phyloP scores from a whole-genome alignment of 2,113 vertebrate species.

The Megaleporinus macrocephalus region DNA sequence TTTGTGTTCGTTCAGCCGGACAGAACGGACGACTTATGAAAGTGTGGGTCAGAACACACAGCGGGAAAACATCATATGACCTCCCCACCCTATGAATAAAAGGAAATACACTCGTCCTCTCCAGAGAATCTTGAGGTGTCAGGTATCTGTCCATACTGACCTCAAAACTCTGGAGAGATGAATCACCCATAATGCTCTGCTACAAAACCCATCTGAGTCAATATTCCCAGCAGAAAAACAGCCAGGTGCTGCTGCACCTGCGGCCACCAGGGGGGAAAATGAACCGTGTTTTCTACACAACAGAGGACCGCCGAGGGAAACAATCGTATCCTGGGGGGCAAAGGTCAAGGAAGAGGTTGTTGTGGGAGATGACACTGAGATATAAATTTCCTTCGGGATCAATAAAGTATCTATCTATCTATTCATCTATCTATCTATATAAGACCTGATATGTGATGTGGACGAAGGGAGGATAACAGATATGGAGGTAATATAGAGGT shows the following conservation, averaged over 20 bases:
- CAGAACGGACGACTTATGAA: background rate
- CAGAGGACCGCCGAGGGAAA: background rate
- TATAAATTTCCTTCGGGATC: no score
- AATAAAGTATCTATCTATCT: no score
- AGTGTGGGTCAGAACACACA: background rate
- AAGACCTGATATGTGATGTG: no score
- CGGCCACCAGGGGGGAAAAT: background rate
- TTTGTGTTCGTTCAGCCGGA: background rate
- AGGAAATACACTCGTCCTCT: slow-evolving; percentile 7
- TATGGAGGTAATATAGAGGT: no score
- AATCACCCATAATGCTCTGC: slow-evolving; percentile 12
- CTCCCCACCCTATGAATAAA: slow-evolving; percentile 32
- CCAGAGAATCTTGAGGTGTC: slow-evolving; percentile 33
- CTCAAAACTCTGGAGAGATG: slow-evolving; percentile 3
- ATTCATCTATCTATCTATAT: no score
- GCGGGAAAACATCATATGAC: slow-evolving; percentile 30
- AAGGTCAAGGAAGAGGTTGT: background rate
- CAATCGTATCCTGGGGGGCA: background rate
- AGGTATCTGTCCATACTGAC: slow-evolving; percentile 22
- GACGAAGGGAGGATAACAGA: no score
- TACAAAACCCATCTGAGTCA: slow-evolving; percentile 17
- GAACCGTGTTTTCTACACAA: background rate
- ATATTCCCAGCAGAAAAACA: slow-evolving; percentile 26
- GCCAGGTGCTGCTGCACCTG: slow-evolving; percentile 43
- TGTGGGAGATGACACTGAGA: background rate